Evolutionary conservation across 2,797 vertebrate genomes (phyloP).

Genomic region (Halcyon smyrnensis): DNA sequence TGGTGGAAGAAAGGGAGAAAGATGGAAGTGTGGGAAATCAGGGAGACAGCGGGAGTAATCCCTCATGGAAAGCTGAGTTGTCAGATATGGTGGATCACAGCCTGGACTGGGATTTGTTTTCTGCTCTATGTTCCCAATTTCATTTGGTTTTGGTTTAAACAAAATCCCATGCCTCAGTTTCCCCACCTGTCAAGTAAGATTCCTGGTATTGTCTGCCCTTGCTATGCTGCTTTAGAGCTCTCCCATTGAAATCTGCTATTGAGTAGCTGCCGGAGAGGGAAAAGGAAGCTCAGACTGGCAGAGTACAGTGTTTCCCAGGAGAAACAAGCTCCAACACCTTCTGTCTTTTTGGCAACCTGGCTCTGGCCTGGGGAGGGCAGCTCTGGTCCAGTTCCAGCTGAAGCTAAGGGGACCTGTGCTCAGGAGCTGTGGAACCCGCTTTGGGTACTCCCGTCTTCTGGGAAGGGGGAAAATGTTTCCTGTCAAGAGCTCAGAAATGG

Average conservation of each 20-base stretch:
- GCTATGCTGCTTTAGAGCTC: not conserved
- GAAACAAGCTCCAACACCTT: not conserved
- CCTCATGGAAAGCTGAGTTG: not conserved
- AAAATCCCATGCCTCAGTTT: not conserved
- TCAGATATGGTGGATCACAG: fast-evolving
- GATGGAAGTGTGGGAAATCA: fast-evolving
- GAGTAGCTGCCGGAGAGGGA: not conserved
- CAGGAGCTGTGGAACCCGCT: not conserved
- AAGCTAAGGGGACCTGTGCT: not conserved
- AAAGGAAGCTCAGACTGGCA: fast-evolving
- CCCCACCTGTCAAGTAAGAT: not conserved
- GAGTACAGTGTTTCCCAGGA: not conserved
- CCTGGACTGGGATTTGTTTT: not conserved
- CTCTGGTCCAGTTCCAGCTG: not conserved
- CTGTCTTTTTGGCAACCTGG: not conserved
- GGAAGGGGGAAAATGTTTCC: not conserved
- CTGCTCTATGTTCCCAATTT: fast-evolving
- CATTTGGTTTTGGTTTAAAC: not conserved
- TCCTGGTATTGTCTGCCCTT: not conserved
- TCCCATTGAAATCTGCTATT: not conserved
- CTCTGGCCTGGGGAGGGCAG: not conserved
- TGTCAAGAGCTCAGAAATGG: fast-evolving
- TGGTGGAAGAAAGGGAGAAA: not conserved
- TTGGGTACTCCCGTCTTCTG: not conserved
- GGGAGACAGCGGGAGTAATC: fast-evolving